Evolutionary conservation across 2,888 invertebrate genomes (phyloP), one percentile per base, ranked within the genome.

Genomic region (Drosophila stalkeri): DNA sequence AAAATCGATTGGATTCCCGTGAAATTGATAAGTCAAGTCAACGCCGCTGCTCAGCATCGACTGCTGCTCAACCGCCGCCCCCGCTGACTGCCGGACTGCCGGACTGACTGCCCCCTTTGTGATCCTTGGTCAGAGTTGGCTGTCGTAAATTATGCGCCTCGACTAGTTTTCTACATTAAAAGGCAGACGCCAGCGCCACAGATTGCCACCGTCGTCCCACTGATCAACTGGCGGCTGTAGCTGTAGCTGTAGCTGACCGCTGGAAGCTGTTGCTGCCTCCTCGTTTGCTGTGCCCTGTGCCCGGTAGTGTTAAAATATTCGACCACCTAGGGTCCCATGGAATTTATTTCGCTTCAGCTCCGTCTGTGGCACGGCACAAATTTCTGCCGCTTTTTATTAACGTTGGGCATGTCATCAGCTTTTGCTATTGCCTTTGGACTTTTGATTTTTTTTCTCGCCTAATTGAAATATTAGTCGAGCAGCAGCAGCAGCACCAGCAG

Each of bases 1-100:
- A 90, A 88, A 91, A 91, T 91, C 90, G 91, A 90, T 90, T 91
- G 91, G 91, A 91, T 90, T 90, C 90, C 83, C 89, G 90, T 90
- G 90, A 90, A 90, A 90, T 90, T 90, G 90, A 90, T 90, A 90
- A 90, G 90, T 91, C 91, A 88, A 87, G 91, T 90, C 89, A 88
- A 89, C 86, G 89, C 89, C 77, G 74, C 23, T 51, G 72, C 72
- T 61, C 70, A 41, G 70, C 46, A 31, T 43, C 76, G 43, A n/a
- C 41, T 16, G 52, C 57, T 33, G 44, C 41, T 11, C 23, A 46
- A 16, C 20, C 57, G 33, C 64, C 39, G 47, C 54, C 46, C 51
- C 56, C 52, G 11, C 60, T 18, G 11, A 3, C 59, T n/a, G 37
- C 2, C 46, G 1, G 14, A 8, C 20, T 23, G 44, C 2, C 39